phyloP scores from a whole-genome alignment of 1,140 invertebrate genomes.

The Drepana arcuata region DNA sequence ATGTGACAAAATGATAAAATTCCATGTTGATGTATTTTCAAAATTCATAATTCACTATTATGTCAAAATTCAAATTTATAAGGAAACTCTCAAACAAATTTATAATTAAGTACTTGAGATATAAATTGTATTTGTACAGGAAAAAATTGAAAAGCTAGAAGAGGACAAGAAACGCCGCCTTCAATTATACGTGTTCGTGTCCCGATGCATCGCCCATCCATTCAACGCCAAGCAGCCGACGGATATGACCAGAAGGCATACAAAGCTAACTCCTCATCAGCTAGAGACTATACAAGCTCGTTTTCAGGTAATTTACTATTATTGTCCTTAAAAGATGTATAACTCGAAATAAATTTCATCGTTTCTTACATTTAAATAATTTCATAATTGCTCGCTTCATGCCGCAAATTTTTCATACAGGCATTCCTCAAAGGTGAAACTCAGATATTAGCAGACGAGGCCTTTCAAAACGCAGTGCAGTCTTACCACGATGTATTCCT shows the following conservation, averaged over 20 bases:
- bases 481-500: conserved; percentile 98
- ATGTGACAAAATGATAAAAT: too few species aligned
- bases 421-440: conserved; percentile 95
- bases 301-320: conserved; percentile 86
- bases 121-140: conserved; percentile 67
- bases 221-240: conserved; percentile 99
- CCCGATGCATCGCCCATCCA: conserved; percentile 97
- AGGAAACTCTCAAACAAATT: too few species aligned
- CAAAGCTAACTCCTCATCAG: conserved; percentile 97
- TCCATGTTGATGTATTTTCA: too few species aligned
- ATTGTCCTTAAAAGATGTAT: too few species aligned
- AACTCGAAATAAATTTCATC: neutral
- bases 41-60: too few species aligned
- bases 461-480: conserved; percentile 98
- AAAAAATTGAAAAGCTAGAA: conserved; percentile 85
- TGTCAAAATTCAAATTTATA: too few species aligned
- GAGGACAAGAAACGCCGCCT: conserved; percentile 93
- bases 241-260: conserved; percentile 94
- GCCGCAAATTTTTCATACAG: conserved; percentile 59
- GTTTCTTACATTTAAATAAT: neutral
- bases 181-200: conserved; percentile 98
- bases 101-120: conserved; percentile 2
- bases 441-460: conserved; percentile 98
- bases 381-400: neutral
- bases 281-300: conserved; percentile 95